Evolutionary conservation across 2,113 vertebrate genomes (phyloP).

Genomic region (Mystacornis crossleyi): DNA sequence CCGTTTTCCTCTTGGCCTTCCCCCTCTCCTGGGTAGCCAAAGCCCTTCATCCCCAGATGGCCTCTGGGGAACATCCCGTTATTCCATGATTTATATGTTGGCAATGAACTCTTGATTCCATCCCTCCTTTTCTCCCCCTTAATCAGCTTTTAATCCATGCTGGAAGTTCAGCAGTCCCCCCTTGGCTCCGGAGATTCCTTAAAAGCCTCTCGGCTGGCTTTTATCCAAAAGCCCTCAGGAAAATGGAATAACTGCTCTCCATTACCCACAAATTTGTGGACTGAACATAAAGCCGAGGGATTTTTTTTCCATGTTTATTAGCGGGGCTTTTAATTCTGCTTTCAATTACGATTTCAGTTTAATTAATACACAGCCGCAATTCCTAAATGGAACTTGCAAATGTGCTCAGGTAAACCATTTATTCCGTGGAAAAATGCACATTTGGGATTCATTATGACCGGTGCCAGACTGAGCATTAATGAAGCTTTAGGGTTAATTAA

Average conservation of each 20-base stretch:
- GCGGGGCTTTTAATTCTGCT: not conserved
- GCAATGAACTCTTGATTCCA: not conserved
- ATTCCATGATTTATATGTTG: not conserved
- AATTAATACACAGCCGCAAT: not conserved
- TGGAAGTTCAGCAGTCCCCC: not conserved
- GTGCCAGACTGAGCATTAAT: not conserved
- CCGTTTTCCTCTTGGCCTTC: not conserved
- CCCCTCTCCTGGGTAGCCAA: not conserved
- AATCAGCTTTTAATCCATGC: constrained; percentile 19
- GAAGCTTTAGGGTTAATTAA: not conserved
- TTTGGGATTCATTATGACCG: not conserved
- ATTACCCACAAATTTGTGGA: not conserved
- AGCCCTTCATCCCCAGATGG: not conserved
- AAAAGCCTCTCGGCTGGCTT: constrained; percentile 48
- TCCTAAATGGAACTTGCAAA: not conserved
- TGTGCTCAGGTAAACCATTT: not conserved
- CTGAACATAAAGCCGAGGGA: not conserved
- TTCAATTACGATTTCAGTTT: not conserved
- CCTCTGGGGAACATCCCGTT: not conserved
- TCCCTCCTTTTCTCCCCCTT: not conserved
- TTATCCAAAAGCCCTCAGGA: constrained; percentile 37
- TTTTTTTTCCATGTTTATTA: not conserved
- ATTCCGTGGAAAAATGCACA: not conserved
- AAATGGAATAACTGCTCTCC: constrained; percentile 8
- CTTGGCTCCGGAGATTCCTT: constrained; percentile 9